These are phyloP conservation scores for Sebastes trivittatus DNA, from an alignment of 2,797 vertebrate species.

Conservation along the genomic window DNA sequence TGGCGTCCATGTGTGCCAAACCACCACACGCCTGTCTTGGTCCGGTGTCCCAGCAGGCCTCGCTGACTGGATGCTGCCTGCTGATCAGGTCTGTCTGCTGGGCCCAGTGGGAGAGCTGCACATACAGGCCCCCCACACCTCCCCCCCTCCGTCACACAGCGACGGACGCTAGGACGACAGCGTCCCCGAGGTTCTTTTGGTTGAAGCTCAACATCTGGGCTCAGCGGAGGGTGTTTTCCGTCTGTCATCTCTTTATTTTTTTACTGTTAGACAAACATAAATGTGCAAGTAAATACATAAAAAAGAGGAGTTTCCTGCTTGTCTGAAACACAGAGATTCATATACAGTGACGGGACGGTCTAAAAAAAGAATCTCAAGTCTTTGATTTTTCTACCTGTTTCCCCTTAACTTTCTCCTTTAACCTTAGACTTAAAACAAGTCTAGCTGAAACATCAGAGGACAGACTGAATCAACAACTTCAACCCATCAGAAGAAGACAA, in stretches of 20 bases:
- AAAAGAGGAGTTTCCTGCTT: neutral
- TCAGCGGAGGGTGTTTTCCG: neutral
- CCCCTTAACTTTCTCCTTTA: neutral
- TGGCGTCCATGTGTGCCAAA: conserved; percentile 43
- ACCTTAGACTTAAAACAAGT: neutral
- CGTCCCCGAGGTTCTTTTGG: conserved; percentile 18
- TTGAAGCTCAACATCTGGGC: conserved; percentile 54
- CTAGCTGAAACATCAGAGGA: neutral
- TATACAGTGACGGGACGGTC: neutral
- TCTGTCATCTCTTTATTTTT: neutral
- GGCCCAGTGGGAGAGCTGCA: conserved; percentile 40
- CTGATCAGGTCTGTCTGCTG: conserved; percentile 21
- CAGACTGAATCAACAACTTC: neutral
- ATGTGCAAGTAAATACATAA: neutral
- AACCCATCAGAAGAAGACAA: neutral
- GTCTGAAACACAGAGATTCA: neutral
- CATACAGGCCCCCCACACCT: conserved; percentile 17
- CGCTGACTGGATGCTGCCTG: conserved; percentile 25
- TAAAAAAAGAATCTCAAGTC: neutral
- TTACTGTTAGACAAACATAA: neutral
- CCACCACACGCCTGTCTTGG: conserved; percentile 16
- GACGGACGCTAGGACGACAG: conserved; percentile 38
- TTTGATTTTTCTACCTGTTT: neutral
- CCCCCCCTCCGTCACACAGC: conserved; percentile 46
- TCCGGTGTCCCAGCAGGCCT: conserved; percentile 49